These are phyloP conservation scores for Spialia ferax DNA, from an alignment of 2,888 invertebrate species.

Conservation along the genomic window DNA sequence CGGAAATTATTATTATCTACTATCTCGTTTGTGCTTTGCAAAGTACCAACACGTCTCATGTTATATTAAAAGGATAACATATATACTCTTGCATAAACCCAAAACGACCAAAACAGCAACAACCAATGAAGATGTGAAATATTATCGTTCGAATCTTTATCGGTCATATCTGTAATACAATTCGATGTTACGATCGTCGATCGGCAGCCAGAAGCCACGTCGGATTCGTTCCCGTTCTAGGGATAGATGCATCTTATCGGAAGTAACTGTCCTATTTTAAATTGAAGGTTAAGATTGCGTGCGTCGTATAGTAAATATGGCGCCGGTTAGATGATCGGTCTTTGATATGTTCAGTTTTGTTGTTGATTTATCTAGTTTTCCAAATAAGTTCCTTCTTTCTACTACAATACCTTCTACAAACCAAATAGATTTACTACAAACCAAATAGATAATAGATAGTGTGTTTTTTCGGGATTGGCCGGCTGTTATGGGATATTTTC, in stretches of 20 bases:
- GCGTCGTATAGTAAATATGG: constrained; percentile 25
- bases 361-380: background rate
- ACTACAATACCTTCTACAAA: too few relatives aligned
- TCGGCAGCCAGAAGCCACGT: constrained; percentile 51
- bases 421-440: too few relatives aligned
- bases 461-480: too few relatives aligned
- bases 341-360: background rate
- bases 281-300: constrained; percentile 37
- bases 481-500: too few relatives aligned
- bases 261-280: constrained; percentile 46
- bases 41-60: too few relatives aligned
- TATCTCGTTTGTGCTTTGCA: too few relatives aligned
- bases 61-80: too few relatives aligned
- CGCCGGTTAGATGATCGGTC: constrained; percentile 9
- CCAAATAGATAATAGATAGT: too few relatives aligned
- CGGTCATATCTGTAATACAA: constrained; percentile 57
- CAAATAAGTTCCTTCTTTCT: too few relatives aligned
- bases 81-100: too few relatives aligned
- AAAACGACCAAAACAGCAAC: background rate
- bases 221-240: constrained; percentile 55
- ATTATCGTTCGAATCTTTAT: constrained; percentile 3
- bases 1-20: too few relatives aligned
- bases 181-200: constrained; percentile 58
- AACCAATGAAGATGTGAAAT: background rate
- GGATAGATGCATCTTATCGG: constrained; percentile 48